phyloP scores from a whole-genome alignment of 2,113 vertebrate genomes.

The Cyphomyrus plagiostoma region DNA sequence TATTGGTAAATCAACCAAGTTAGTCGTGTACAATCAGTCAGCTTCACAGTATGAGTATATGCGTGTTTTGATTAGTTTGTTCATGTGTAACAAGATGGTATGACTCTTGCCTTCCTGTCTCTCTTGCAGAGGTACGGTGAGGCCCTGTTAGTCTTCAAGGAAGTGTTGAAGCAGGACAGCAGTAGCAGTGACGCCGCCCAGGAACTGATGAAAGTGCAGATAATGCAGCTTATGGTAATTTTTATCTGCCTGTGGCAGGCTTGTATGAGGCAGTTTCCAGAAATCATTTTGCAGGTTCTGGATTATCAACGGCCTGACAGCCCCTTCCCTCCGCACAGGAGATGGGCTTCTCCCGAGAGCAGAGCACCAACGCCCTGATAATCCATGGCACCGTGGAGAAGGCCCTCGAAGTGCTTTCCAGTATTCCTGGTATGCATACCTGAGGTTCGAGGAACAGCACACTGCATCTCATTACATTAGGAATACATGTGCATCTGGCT shows the following conservation, averaged over 20 bases:
- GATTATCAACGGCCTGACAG: neutral
- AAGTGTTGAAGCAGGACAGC: conserved; percentile 54
- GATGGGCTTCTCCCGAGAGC: conserved; percentile 56
- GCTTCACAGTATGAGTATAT: neutral
- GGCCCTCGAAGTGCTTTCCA: conserved; percentile 51
- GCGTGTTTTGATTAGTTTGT: neutral
- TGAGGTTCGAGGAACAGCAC: neutral
- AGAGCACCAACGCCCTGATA: conserved; percentile 56
- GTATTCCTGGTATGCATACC: neutral
- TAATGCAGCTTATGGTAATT: conserved; percentile 55
- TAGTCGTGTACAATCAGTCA: neutral
- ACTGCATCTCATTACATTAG: neutral
- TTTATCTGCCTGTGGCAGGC: neutral
- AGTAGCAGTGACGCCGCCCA: conserved; percentile 48
- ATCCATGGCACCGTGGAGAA: conserved; percentile 50
- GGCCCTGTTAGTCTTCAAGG: conserved; percentile 58
- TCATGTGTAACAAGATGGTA: neutral
- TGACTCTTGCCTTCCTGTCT: neutral
- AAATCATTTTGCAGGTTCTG: neutral
- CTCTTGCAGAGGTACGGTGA: conserved; percentile 62
- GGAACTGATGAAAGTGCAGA: conserved; percentile 63
- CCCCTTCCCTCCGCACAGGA: conserved; percentile 42
- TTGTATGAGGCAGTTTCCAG: neutral
- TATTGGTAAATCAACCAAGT: neutral
- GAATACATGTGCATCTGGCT: neutral